Base-by-base conservation (phyloP, 2,888 invertebrate genomes). In the Orthosia cruda region DNA sequence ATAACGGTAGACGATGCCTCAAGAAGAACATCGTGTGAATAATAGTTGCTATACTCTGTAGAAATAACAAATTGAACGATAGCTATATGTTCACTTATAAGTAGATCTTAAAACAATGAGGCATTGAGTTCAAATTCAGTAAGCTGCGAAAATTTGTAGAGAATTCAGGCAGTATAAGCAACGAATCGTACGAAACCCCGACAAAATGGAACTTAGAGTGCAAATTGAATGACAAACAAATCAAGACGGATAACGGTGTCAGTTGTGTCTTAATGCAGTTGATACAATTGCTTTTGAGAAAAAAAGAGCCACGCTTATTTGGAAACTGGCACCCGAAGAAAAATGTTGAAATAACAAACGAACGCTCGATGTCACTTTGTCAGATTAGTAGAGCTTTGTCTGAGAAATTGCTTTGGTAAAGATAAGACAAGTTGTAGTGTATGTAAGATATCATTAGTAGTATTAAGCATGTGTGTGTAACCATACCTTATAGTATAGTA, bases 201-300 rank as follows among this genome's bases (percentile, higher is more conserved):
- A 74, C 70, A 71, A 87, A 84, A 75, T 80, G 79, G 74, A 85
- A 87, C 84, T 85, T 83, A 83, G 82, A 88, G 83, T 81, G 85
- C 80, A 90, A 90, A 89, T 90, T 91, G 88, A 89, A 90, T 84
- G 88, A 87, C 87, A 90, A 87, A 87, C 84, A 88, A 87, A 89
- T 88, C 84, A 89, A 87, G 86, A 84, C 65, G 78, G 86, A 88
- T 84, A 85, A 87, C 81, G 74, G 74, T 81, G 84, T 80, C 83
- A 80, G 77, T 82, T 81, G 76, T 75, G 75, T 75, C 74, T 71
- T 77, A 73, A 73, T 78, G 77, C 78, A 82, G 62, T 64, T 71
- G 78, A 85, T 78, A 66, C 59, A 85, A 83, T 82, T 78, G 74
- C 69, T 74, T 82, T 70, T 50, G 40, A 73, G 26, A 63, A 81